Conservation (phyloP, 2,113 vertebrate species). For the Petroica traversi region DNA sequence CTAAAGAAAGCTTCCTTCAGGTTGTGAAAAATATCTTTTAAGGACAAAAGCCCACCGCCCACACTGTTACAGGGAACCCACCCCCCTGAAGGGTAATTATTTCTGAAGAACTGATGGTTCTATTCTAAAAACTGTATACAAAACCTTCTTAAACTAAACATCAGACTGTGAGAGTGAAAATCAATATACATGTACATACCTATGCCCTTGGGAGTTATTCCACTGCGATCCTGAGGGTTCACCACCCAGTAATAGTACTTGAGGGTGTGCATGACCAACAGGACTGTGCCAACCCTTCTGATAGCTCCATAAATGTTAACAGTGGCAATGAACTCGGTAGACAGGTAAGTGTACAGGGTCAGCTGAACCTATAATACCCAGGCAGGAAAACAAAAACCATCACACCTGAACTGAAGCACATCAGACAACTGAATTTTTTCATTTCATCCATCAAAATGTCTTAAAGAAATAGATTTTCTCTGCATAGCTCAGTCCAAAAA, state of each 20-base stretch:
- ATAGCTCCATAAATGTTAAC: slow-evolving; percentile 95
- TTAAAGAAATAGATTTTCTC: not conserved
- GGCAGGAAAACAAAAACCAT: not conserved
- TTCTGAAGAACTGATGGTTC: not conserved
- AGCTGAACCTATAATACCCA: slow-evolving; percentile 84
- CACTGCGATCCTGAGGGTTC: slow-evolving; percentile 94
- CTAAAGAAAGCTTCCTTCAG: not conserved
- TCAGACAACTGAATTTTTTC: not conserved
- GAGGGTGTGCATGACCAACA: slow-evolving; percentile 93
- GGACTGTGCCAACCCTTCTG: slow-evolving; percentile 91
- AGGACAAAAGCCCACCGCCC: not conserved
- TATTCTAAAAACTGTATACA: not conserved
- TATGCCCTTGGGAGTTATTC: slow-evolving; percentile 87
- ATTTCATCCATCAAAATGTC: not conserved
- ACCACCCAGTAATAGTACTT: slow-evolving; percentile 97
- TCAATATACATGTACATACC: slow-evolving; percentile 79
- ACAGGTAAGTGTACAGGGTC: slow-evolving; percentile 91
- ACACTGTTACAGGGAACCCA: not conserved
- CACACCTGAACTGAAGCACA: not conserved
- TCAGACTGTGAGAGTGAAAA: not conserved
- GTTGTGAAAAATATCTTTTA: not conserved
- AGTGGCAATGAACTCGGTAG: slow-evolving; percentile 94
- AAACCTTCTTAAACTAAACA: not conserved
- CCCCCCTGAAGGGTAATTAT: not conserved
- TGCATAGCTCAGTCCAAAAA: not conserved